These are phyloP conservation scores for Pachydiplax longipennis DNA, from an alignment of 2,888 invertebrate species.

Conservation along the genomic window DNA sequence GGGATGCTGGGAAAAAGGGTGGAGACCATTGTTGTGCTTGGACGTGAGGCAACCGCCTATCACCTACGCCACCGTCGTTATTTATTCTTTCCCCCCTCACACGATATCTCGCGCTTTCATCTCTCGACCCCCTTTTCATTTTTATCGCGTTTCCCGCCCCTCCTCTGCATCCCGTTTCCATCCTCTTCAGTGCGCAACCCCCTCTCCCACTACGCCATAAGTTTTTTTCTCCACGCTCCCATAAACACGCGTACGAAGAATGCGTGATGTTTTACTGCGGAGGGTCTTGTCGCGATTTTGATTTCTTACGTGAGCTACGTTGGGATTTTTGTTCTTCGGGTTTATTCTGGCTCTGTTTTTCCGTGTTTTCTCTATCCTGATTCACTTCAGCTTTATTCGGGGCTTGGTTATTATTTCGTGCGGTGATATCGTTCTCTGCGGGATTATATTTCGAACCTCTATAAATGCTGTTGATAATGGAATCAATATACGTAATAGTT, in stretches of 20 bases:
- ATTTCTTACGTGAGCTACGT: too few species aligned
- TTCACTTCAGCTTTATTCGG: too few species aligned
- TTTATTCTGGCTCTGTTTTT: too few species aligned
- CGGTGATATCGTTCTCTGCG: too few species aligned
- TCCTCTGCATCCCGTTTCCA: background rate
- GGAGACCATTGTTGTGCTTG: constrained; percentile 5
- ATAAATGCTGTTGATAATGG: too few species aligned
- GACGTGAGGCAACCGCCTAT: constrained; percentile 27
- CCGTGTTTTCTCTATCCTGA: too few species aligned
- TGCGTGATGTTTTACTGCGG: too few species aligned
- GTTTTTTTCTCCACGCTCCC: background rate
- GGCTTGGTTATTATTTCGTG: too few species aligned
- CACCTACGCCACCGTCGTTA: background rate
- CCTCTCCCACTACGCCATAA: background rate
- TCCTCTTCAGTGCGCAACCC: background rate
- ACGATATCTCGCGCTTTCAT: background rate
- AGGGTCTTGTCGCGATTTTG: too few species aligned
- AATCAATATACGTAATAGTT: too few species aligned
- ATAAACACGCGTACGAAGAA: background rate
- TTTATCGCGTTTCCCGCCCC: background rate
- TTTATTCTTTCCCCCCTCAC: background rate
- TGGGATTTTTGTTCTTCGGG: too few species aligned
- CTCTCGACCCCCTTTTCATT: background rate
- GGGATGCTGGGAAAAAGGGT: background rate
- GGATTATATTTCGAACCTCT: too few species aligned